Evolutionary conservation across 1,140 invertebrate species (phyloP).

Genomic region (Aphelinus atriplicis): DNA sequence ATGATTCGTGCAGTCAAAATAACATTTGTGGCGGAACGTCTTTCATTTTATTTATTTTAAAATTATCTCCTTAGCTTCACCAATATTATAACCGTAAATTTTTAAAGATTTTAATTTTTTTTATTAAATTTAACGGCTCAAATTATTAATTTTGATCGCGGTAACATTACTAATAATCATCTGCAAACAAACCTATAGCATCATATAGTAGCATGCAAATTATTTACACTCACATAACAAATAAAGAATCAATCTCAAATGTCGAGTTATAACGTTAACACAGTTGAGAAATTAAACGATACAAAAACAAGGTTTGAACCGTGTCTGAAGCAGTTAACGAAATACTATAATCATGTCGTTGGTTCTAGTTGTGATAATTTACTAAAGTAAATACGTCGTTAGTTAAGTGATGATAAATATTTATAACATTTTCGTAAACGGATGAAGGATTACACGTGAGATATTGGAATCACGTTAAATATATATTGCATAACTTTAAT

Average conservation of each 20-base stretch:
- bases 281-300: constrained; percentile 42
- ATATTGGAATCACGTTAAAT: constrained; percentile 29
- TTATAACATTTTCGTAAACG: constrained; percentile 45
- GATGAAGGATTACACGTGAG: constrained; percentile 28
- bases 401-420: constrained; percentile 46
- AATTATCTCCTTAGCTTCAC: not conserved
- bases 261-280: constrained; percentile 26
- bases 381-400: constrained; percentile 50
- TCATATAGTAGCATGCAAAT: constrained; percentile 46
- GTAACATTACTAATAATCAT: constrained; percentile 33
- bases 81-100: not conserved
- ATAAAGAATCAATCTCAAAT: not conserved
- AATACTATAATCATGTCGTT: constrained; percentile 59
- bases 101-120: too few relatives aligned
- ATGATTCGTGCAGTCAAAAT: not conserved
- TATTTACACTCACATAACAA: constrained; percentile 44
- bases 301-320: constrained; percentile 25
- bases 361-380: constrained; percentile 67
- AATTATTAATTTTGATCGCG: not conserved
- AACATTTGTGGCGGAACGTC: not conserved
- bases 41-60: not conserved
- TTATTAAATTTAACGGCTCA: too few relatives aligned
- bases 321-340: constrained; percentile 46
- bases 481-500: constrained; percentile 36
- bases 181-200: constrained; percentile 41